Evolutionary conservation across 2,113 vertebrate genomes (phyloP).

Genomic region (Ailuropoda melanoleuca): DNA sequence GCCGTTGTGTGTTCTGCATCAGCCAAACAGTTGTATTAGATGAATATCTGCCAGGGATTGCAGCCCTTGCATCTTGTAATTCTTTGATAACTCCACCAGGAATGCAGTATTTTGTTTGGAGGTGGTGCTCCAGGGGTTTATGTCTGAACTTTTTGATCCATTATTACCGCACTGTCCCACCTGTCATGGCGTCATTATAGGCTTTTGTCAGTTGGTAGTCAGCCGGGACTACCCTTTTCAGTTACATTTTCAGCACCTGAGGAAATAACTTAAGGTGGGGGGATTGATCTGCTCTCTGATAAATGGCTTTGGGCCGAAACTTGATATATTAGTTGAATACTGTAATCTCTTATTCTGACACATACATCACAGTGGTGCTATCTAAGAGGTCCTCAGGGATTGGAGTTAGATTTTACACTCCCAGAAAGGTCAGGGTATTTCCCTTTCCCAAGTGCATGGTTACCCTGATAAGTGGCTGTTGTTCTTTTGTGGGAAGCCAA

Average conservation of each 20-base stretch:
- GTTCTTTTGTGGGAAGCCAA: constrained; percentile 10
- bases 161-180: not conserved
- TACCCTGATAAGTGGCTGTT: not conserved
- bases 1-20: not conserved
- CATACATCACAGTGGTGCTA: not conserved
- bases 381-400: not conserved
- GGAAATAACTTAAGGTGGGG: not conserved
- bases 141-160: not conserved
- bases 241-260: not conserved
- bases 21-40: not conserved
- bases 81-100: not conserved
- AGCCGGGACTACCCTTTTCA: not conserved
- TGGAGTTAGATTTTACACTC: not conserved
- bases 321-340: not conserved
- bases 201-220: not conserved
- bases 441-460: not conserved
- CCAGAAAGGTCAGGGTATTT: not conserved
- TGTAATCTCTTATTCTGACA: not conserved
- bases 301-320: not conserved
- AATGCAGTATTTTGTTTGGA: not conserved
- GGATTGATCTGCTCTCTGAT: not conserved
- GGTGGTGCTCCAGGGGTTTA: not conserved
- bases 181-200: not conserved
- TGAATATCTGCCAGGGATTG: not conserved
- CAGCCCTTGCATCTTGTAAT: not conserved